A percentile compares a stretch with the other conserved stretches of the same genome.
Conservation (phyloP, 2,113 vertebrate species). For the Mesoclemmys tuberculata region DNA sequence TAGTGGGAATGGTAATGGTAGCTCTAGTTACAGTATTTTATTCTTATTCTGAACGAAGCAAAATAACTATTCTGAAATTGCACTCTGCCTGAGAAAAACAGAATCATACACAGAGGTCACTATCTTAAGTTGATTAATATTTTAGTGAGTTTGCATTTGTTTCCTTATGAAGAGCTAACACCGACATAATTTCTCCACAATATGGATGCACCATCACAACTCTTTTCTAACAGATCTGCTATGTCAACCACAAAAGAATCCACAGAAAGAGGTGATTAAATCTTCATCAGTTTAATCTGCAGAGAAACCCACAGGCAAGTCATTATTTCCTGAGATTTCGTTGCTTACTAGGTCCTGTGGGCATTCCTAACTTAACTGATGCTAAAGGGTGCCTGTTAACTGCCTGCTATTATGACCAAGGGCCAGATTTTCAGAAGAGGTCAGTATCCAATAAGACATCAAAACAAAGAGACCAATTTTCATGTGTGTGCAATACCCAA, state of each 20-base stretch:
- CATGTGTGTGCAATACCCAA: accelerated
- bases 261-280: constrained; percentile 57
- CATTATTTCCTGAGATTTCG: constrained; percentile 64
- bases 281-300: constrained; percentile 71
- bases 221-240: constrained; percentile 26
- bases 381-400: constrained; percentile 43
- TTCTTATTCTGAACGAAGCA: neutral
- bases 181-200: constrained; percentile 42
- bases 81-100: neutral
- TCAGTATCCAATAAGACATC: accelerated
- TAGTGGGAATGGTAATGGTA: neutral
- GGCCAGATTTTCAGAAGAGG: neutral
- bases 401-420: neutral
- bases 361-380: constrained; percentile 34
- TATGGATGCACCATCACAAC: constrained; percentile 18
- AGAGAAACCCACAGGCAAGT: constrained; percentile 65
- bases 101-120: neutral
- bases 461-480: accelerated
- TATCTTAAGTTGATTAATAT: constrained; percentile 38
- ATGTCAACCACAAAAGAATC: constrained; percentile 66
- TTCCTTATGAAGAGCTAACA: constrained; percentile 33
- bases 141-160: constrained; percentile 51
- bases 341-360: constrained; percentile 69
- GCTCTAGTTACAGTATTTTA: neutral
- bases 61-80: constrained; percentile 2